Evolutionary conservation across 1,140 invertebrate genomes (phyloP).

Genomic region (Nephila pilipes): DNA sequence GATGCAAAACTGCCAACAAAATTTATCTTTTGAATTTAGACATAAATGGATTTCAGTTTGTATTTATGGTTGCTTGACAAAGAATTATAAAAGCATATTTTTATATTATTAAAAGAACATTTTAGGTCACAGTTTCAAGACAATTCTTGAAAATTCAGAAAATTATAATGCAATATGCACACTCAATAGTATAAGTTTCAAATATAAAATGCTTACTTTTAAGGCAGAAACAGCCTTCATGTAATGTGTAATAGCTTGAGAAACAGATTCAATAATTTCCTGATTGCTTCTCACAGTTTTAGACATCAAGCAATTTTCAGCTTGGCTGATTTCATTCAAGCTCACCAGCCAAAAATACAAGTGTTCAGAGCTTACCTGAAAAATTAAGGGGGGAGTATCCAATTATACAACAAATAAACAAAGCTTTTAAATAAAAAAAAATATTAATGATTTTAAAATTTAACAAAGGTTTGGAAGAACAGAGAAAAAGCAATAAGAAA

Average conservation of each 20-base stretch:
- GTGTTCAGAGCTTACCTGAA: slow-evolving; percentile 91
- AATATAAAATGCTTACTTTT: slow-evolving; percentile 83
- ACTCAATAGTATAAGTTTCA: not conserved
- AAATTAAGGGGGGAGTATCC: not conserved
- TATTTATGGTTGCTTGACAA: too few species aligned
- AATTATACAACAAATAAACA: not conserved
- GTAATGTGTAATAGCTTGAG: slow-evolving; percentile 80
- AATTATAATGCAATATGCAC: not conserved
- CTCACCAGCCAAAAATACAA: slow-evolving; percentile 94
- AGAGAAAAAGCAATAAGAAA: not conserved
- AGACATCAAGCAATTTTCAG: slow-evolving; percentile 81
- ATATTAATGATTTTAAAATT: too few species aligned
- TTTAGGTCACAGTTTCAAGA: too few species aligned
- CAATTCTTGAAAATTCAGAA: not conserved
- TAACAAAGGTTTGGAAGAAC: too few species aligned
- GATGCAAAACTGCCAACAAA: too few species aligned
- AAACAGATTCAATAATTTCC: slow-evolving; percentile 79
- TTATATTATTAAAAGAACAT: too few species aligned
- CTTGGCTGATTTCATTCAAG: slow-evolving; percentile 83
- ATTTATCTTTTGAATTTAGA: too few species aligned
- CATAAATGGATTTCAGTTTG: too few species aligned
- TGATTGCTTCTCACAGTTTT: slow-evolving; percentile 43
- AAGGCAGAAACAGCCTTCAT: slow-evolving; percentile 86
- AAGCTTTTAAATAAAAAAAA: too few species aligned
- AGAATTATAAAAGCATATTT: too few species aligned